Base-by-base conservation (phyloP, 1,140 invertebrate genomes). In the Drosophila quadrilineata region DNA sequence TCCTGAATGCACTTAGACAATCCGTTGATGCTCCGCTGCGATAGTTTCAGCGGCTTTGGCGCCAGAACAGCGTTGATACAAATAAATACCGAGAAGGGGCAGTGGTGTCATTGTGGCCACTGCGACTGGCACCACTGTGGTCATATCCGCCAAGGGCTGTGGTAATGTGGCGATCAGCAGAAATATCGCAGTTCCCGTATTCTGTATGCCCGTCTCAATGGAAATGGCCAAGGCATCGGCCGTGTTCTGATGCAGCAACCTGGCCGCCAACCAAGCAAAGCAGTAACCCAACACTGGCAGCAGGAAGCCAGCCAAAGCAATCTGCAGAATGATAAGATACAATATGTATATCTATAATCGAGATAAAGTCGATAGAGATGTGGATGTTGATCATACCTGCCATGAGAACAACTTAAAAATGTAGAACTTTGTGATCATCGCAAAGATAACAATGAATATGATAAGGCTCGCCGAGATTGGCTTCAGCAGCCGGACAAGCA, bases 151-250 rank as follows among this genome's bases (percentile, higher is more conserved):
- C 70, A 93, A 92, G 3, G 95, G 95, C 76, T 95, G 94, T 3
- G 33, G 93, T 92, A 88, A 94, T 0, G 82, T 54, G 52, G 93
- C 90, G 10, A 98, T 90, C 48, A 98, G 90, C 85, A 97, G 95
- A 73, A 85, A 85, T 35, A 98, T 97, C 0, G 96, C 93, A 66
- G 98, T 96, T 12, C 97, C 97, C 0, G 97, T 98, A 90, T 99
- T 98, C 90, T 98, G 97, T 48, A 98, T 94, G 31, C 97, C 97
- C 9, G 97, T 97, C 91, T 99, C 97, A 57, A 98, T 94, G 3
- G 95, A 94, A 73, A 99, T 97, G 2, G 97, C 96, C 1, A 97
- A 90, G 4, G 94, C 91, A 80, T 98, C 95, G 10, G 91, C 79
- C 24, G 91, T 74, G 3, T 92, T 88, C 88, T 95, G 94, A 35